phyloP scores from a whole-genome alignment of 92 coral and sea anemone species.

The Bergia puertoricense region DNA sequence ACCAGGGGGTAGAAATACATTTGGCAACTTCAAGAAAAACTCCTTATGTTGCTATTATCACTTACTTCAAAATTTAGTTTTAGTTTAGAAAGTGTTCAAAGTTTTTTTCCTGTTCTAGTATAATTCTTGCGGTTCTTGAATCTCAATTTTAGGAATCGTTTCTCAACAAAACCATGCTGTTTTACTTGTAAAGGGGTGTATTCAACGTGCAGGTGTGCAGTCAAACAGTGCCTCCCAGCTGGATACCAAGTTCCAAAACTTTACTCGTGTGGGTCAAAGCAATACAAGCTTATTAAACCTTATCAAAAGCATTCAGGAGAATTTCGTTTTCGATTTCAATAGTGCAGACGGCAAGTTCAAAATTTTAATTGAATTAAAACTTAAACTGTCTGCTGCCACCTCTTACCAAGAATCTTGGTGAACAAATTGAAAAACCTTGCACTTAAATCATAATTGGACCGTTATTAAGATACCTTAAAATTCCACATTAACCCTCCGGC shows the following conservation, averaged over 20 bases:
- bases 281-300: not conserved
- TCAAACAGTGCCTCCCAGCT: not conserved
- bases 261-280: not conserved
- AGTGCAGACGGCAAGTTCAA: too few species aligned
- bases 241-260: not conserved
- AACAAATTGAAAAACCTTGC: too few species aligned
- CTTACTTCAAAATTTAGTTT: too few species aligned
- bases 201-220: not conserved
- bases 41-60: too few species aligned
- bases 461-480: too few species aligned
- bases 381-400: too few species aligned
- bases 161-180: not conserved
- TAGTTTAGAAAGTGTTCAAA: not conserved
- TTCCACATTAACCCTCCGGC: too few species aligned
- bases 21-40: not conserved
- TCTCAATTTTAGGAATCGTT: not conserved
- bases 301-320: too few species aligned
- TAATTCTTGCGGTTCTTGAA: not conserved
- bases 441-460: too few species aligned
- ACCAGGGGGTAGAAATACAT: not conserved
- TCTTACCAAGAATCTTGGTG: too few species aligned
- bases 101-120: not conserved
- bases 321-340: too few species aligned
- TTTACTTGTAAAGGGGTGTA: not conserved
- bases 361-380: too few species aligned